Evolutionary conservation across 53 echinoderm and acorn worm species (phyloP).

Genomic region (Hippasteria phrygiana): DNA sequence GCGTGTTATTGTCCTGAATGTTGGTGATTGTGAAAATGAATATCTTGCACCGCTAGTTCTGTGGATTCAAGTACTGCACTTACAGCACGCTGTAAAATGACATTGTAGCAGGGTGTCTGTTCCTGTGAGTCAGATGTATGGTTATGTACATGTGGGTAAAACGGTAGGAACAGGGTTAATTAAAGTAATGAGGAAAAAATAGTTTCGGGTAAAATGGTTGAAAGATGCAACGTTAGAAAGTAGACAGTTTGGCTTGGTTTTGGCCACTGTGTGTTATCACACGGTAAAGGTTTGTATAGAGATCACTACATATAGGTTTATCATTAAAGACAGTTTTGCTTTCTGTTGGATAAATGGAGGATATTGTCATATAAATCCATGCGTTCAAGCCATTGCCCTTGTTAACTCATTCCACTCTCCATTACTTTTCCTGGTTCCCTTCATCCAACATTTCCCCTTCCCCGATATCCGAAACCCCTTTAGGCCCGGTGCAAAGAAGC

Average conservation of each 20-base stretch:
- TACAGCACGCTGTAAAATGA: background rate
- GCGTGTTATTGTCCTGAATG: background rate
- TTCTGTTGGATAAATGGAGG: too few species aligned
- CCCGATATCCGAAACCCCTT: background rate
- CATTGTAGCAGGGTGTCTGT: background rate
- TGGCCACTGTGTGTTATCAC: too few species aligned
- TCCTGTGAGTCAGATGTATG: too few species aligned
- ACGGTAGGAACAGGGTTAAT: background rate
- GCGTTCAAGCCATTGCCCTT: background rate
- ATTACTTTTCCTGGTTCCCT: constrained; percentile 35
- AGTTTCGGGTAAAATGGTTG: too few species aligned
- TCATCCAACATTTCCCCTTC: too few species aligned
- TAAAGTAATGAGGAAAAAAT: too few species aligned
- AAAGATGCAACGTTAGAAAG: too few species aligned
- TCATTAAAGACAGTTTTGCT: too few species aligned
- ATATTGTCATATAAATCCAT: too few species aligned
- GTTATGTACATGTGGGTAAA: background rate
- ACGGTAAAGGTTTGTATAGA: too few species aligned
- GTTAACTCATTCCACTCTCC: background rate
- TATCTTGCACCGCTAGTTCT: background rate
- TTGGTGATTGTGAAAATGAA: background rate
- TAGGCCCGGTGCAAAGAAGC: constrained; percentile 71
- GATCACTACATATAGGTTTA: too few species aligned
- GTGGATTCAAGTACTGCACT: background rate
- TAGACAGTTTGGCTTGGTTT: too few species aligned